Percentiles rank a stretch among this genome's conserved stretches.
Conservation (phyloP, 2,797 vertebrate genomes). For the Notoglanidium macrostoma region DNA sequence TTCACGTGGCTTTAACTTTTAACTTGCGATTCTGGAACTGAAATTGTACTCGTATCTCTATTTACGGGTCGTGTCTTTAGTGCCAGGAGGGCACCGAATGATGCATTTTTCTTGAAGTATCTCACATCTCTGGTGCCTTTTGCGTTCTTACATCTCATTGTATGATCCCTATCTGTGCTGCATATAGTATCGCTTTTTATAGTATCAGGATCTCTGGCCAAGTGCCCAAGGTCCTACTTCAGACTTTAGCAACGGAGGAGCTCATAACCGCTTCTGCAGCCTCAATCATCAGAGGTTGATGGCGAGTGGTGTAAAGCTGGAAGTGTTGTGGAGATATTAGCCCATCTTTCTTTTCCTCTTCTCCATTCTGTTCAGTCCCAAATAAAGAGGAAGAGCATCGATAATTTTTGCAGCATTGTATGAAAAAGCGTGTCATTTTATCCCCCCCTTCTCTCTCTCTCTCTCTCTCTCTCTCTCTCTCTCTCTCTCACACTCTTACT, state of each 20-base stretch:
- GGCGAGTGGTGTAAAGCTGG: constrained; percentile 61
- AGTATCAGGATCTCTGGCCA: constrained; percentile 50
- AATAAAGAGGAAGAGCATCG: background rate
- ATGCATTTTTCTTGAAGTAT: background rate
- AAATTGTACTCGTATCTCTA: constrained; percentile 69
- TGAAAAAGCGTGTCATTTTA: constrained; percentile 26
- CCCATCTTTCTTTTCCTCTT: constrained; percentile 18
- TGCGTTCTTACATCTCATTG: background rate
- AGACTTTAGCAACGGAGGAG: constrained; percentile 67
- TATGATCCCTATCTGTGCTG: background rate
- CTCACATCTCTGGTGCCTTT: background rate
- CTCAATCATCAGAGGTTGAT: constrained; percentile 79
- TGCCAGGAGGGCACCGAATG: constrained; percentile 7
- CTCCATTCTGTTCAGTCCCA: background rate
- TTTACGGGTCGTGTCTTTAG: constrained; percentile 13
- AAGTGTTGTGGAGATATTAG: constrained; percentile 61
- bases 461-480: background rate
- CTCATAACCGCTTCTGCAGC: constrained; percentile 66
- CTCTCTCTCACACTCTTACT: background rate
- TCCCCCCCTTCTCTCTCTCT: constrained; percentile 5
- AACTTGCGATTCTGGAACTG: constrained; percentile 70
- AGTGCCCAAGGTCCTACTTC: constrained; percentile 57
- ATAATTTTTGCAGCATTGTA: constrained; percentile 35
- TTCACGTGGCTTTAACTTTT: constrained; percentile 75
- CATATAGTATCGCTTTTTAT: background rate